phyloP scores from a whole-genome alignment of 1,140 invertebrate genomes.

The Pygmarrhopalites habei region DNA sequence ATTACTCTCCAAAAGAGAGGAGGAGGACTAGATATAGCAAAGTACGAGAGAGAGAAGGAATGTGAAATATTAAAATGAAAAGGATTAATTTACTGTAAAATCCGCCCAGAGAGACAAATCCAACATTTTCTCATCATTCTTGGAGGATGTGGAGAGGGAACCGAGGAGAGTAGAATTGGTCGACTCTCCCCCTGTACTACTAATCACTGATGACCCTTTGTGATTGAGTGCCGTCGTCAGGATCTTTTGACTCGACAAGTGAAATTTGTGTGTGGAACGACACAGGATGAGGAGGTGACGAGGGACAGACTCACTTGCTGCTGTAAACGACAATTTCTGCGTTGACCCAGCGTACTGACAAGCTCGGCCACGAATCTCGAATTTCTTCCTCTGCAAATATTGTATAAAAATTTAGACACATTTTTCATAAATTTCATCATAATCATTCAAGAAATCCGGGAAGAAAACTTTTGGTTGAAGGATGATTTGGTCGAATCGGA shows the following conservation, averaged over 20 bases:
- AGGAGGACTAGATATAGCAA: no score
- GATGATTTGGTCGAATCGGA: no score
- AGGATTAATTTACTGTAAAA: no score
- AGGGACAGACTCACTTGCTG: constrained; percentile 82
- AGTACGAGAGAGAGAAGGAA: no score
- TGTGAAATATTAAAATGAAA: no score
- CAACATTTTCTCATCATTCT: constrained; percentile 41
- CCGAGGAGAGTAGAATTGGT: constrained; percentile 24
- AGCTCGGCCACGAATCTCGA: constrained; percentile 83
- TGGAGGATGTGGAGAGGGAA: constrained; percentile 19
- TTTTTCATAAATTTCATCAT: no score
- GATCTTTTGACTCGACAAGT: constrained; percentile 58
- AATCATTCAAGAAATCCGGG: no score
- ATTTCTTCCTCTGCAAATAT: constrained; percentile 72
- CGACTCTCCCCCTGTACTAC: constrained; percentile 29
- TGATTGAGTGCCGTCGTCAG: constrained; percentile 11
- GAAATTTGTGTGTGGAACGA: constrained; percentile 87
- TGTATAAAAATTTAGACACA: no score
- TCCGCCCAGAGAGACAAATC: constrained; percentile 38
- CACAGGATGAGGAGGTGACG: constrained; percentile 80
- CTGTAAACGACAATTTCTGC: constrained; percentile 80
- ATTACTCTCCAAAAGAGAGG: no score
- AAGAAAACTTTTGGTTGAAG: no score
- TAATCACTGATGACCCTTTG: constrained; percentile 25
- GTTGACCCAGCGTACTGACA: constrained; percentile 45